These are phyloP conservation scores for Callipepla californica DNA, from an alignment of 2,113 vertebrate genomes.

Conservation along the genomic window DNA sequence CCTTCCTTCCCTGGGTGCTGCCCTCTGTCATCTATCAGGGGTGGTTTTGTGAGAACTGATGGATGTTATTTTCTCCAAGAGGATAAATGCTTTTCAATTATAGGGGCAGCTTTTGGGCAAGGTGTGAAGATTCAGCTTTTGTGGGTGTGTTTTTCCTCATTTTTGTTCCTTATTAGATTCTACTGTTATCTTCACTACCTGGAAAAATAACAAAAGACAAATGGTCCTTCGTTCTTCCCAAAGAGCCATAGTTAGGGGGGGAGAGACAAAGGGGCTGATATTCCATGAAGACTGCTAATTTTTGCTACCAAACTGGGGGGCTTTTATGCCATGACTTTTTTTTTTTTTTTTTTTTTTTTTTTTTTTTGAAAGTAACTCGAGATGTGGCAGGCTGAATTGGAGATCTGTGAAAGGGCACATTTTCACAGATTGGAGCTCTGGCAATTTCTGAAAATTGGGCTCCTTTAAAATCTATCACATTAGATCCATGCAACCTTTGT, in stretches of 20 bases:
- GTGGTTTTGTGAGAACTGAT: neutral
- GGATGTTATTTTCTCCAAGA: conserved; percentile 15
- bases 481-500: neutral
- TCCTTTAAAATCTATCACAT: conserved; percentile 41
- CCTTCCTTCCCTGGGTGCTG: neutral
- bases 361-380: neutral
- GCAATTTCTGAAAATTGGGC: conserved; percentile 68
- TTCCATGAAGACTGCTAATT: conserved; percentile 50
- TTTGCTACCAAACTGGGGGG: conserved; percentile 33
- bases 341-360: neutral
- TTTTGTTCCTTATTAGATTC: conserved; percentile 42
- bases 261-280: conserved; percentile 43
- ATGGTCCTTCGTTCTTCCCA: conserved; percentile 16
- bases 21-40: neutral
- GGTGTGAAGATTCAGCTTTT: conserved; percentile 65
- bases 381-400: conserved; percentile 46
- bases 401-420: conserved; percentile 54
- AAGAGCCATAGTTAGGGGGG: neutral
- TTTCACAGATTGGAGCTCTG: conserved; percentile 53
- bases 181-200: conserved; percentile 49
- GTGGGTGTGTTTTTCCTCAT: neutral
- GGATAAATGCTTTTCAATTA: conserved; percentile 42
- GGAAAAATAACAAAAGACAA: conserved; percentile 44
- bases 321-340: conserved; percentile 9
- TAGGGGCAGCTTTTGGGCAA: neutral